Evolutionary conservation across 2,113 vertebrate genomes (phyloP), one percentile per base, ranked within the genome.

Genomic region (Oncorhynchus clarkii): DNA sequence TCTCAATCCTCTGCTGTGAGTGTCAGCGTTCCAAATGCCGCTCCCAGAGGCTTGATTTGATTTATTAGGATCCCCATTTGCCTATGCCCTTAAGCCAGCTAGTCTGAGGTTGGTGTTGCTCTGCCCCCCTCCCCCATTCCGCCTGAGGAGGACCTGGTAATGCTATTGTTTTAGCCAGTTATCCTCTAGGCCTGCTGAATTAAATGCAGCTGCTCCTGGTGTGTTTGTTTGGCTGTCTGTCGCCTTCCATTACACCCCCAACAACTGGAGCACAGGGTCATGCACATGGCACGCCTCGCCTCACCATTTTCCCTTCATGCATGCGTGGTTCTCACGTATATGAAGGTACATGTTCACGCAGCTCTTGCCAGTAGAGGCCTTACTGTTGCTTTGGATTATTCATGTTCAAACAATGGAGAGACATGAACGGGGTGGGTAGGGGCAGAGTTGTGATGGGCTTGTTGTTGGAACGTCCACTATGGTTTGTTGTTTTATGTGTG

Each of bases 151-250:
- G 39, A 45, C 9, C 39, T 9, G 39, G 39, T 64, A 14, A n/a
- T 57, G 77, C 39, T 71, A 59, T 29, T 16, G 12, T 24, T 11
- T 24, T 49, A n/a, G 14, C 31, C 60, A 26, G 18, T 5, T 48
- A 34, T 48, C 79, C 82, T 60, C 77, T 65, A 72, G 79, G 72
- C 77, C 60, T 24, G 7, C 67, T 16, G 49, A 71, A 78, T 29
- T 57, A 75, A 80, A 64, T 75, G 60, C 87, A 91, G 87, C 89
- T 88, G 88, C 88, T 86, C 51, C 71, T 64, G 77, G 80, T 89
- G 49, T 76, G 66, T 89, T 86, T 90, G 89, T 87, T 77, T 80
- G 71, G 84, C 39, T 9, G 39, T 69, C 80, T 86, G 92, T 91
- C 90, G 67, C 87, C 86, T 91, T 83, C 75, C 65, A 82, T 92